Evolutionary conservation across 2,113 vertebrate genomes (phyloP).

Genomic region (Ifrita kowaldi): DNA sequence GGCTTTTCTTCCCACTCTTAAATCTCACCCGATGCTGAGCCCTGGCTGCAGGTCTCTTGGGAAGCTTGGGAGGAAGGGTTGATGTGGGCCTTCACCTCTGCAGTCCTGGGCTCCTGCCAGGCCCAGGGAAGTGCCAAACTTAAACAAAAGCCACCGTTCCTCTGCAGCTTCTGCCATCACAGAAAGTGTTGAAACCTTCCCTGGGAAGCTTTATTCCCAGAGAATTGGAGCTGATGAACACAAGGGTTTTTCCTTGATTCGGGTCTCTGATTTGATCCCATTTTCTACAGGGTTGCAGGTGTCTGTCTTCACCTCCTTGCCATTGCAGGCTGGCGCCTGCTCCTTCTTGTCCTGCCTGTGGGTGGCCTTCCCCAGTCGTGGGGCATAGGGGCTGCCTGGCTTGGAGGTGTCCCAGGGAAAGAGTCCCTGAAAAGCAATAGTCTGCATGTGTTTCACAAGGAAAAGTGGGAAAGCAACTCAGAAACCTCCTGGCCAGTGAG

Average conservation of each 20-base stretch:
- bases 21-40: not conserved
- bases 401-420: not conserved
- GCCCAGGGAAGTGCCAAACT: not conserved
- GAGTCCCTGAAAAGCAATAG: not conserved
- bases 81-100: not conserved
- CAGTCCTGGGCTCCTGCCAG: not conserved
- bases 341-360: not conserved
- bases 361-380: not conserved
- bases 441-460: not conserved
- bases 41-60: not conserved
- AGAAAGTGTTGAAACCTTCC: not conserved
- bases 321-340: accelerated
- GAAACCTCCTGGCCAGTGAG: not conserved
- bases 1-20: not conserved
- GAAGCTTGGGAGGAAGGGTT: not conserved
- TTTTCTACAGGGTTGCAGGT: not conserved
- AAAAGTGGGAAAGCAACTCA: not conserved
- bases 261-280: not conserved
- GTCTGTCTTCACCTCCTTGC: not conserved
- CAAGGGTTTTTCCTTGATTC: not conserved
- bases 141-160: not conserved
- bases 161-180: not conserved
- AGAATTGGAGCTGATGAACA: not conserved
- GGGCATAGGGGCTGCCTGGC: not conserved
- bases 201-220: not conserved